These are phyloP conservation scores for Mionectes macconnelli DNA, from an alignment of 2,113 vertebrate species.

Conservation along the genomic window DNA sequence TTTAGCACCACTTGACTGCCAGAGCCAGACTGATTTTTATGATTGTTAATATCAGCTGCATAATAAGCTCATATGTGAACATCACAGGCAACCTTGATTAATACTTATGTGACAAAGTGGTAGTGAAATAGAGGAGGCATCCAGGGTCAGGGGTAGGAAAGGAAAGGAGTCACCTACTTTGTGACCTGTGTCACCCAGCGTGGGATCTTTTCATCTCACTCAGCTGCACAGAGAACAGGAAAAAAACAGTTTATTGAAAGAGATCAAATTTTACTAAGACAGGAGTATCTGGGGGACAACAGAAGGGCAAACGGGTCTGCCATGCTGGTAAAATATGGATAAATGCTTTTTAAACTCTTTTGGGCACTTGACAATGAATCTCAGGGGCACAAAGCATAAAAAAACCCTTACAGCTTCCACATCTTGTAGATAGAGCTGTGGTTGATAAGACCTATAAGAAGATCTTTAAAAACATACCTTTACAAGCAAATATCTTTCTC, in stretches of 20 bases:
- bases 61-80: not conserved
- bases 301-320: not conserved
- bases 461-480: conserved; percentile 48
- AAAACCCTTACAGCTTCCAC: not conserved
- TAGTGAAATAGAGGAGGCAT: not conserved
- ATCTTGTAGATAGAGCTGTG: conserved; percentile 18
- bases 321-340: not conserved
- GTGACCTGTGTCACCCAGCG: not conserved
- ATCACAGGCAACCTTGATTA: not conserved
- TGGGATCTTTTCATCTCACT: not conserved
- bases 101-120: not conserved
- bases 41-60: not conserved
- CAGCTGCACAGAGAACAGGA: not conserved
- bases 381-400: not conserved
- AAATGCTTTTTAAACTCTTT: not conserved
- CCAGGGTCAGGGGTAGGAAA: not conserved
- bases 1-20: not conserved
- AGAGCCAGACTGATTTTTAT: not conserved
- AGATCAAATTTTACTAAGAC: not conserved
- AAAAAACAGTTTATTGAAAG: not conserved
- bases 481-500: conserved; percentile 3
- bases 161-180: not conserved
- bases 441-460: conserved; percentile 32
- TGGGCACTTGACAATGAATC: not conserved
- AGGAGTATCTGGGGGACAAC: not conserved